phyloP scores from a whole-genome alignment of 2,888 invertebrate genomes.

The Dione vanillae region DNA sequence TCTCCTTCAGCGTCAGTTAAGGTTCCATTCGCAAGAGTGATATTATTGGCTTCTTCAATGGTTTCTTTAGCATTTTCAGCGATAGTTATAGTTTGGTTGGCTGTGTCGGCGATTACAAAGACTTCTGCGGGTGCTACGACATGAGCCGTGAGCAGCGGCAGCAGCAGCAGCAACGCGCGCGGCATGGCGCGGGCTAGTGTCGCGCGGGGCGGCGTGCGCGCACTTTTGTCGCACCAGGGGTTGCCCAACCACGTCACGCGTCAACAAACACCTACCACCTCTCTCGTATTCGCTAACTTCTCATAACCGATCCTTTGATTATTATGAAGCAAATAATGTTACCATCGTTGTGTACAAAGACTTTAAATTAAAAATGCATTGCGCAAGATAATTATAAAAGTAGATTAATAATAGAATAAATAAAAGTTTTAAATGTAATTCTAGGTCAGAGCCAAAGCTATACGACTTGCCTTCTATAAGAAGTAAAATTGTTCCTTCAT shows the following conservation, averaged over 20 bases:
- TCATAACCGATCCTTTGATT: constrained; percentile 38
- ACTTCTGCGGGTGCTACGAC: constrained; percentile 42
- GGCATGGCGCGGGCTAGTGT: constrained; percentile 69
- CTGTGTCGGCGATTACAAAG: constrained; percentile 48
- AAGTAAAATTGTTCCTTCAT: neutral
- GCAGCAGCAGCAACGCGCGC: constrained; percentile 59
- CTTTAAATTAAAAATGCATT: constrained; percentile 1
- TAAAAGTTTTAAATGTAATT: constrained; percentile 12
- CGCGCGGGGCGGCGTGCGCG: constrained; percentile 55
- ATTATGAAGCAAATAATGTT: constrained; percentile 27
- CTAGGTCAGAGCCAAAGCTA: neutral
- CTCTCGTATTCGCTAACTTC: constrained; percentile 34
- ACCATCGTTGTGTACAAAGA: constrained; percentile 25
- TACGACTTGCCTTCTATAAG: neutral
- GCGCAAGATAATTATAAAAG: constrained; percentile 20
- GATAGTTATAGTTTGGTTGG: constrained; percentile 47
- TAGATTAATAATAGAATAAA: constrained; percentile 17
- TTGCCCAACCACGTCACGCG: constrained; percentile 69
- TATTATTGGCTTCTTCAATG: constrained; percentile 49
- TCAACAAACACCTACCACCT: constrained; percentile 49
- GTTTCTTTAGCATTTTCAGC: constrained; percentile 55
- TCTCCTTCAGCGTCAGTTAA: constrained; percentile 55
- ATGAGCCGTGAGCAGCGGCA: constrained; percentile 53
- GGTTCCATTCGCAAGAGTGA: constrained; percentile 54
- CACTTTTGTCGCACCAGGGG: constrained; percentile 70